phyloP scores from a whole-genome alignment of 2,888 invertebrate genomes.

The Aporophyla lueneburgensis region DNA sequence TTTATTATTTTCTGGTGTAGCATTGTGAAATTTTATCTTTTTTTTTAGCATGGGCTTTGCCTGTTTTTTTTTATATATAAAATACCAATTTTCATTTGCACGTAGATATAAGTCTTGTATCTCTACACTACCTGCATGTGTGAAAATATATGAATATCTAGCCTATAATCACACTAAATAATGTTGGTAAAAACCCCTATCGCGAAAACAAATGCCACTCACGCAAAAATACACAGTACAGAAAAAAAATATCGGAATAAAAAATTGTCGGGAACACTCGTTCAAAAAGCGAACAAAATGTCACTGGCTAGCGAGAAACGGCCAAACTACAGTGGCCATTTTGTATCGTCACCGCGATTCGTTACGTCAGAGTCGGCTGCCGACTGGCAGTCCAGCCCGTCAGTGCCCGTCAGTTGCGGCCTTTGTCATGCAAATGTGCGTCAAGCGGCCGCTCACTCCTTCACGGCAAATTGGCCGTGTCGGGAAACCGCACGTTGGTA shows the following conservation, averaged over 20 bases:
- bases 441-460: slow-evolving; percentile 50
- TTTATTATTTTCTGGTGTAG: no score
- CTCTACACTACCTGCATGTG: no score
- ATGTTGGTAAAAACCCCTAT: background rate
- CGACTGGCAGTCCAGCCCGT: slow-evolving; percentile 23
- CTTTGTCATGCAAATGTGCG: slow-evolving; percentile 73
- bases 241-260: background rate
- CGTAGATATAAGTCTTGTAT: no score
- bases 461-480: slow-evolving; percentile 67
- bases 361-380: slow-evolving; percentile 36
- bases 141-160: no score
- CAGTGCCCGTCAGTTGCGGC: slow-evolving; percentile 25
- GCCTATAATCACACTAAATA: background rate
- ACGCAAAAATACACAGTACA: slow-evolving; percentile 6
- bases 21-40: no score
- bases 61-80: no score
- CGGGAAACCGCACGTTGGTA: slow-evolving; percentile 44
- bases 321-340: slow-evolving; percentile 19
- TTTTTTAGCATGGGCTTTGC: no score
- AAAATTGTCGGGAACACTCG: background rate
- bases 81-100: no score
- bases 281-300: slow-evolving; percentile 27
- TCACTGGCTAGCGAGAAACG: slow-evolving; percentile 26
- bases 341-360: slow-evolving; percentile 31
- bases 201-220: background rate